phyloP scores from a whole-genome alignment of 2,797 vertebrate genomes.

The Anguilla anguilla region DNA sequence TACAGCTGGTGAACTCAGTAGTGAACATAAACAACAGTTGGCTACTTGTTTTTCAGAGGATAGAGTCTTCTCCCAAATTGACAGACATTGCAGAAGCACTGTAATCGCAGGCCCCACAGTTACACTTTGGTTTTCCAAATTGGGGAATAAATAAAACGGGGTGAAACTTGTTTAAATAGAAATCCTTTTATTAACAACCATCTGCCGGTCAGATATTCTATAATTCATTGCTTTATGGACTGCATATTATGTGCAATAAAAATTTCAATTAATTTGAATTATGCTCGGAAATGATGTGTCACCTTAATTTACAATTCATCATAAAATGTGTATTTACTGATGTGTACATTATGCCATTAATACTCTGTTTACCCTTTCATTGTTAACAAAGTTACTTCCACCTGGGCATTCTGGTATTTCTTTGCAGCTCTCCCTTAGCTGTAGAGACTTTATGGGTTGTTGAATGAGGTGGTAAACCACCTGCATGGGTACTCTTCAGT shows the following conservation, averaged over 20 bases:
- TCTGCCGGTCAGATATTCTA: slow-evolving; percentile 28
- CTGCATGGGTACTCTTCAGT: not conserved
- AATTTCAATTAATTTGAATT: slow-evolving; percentile 31
- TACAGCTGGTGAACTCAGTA: not conserved
- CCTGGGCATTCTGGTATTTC: not conserved
- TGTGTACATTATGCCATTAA: not conserved
- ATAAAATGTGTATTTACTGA: slow-evolving; percentile 10
- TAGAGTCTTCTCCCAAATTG: not conserved
- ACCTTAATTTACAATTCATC: slow-evolving; percentile 28
- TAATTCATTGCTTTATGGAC: slow-evolving; percentile 30
- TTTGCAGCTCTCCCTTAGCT: not conserved
- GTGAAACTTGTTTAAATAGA: not conserved
- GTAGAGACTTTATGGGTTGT: not conserved
- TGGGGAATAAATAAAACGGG: not conserved
- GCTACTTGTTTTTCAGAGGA: not conserved
- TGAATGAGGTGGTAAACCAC: not conserved
- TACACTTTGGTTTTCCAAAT: not conserved
- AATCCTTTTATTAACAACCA: slow-evolving; percentile 15
- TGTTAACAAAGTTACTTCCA: not conserved
- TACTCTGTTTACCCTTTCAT: not conserved
- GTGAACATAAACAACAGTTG: not conserved
- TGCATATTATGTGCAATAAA: slow-evolving; percentile 24
- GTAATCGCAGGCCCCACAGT: not conserved
- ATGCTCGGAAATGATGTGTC: slow-evolving; percentile 13
- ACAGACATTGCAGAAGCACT: not conserved